These are phyloP conservation scores for Chondrosia reniformis DNA, from an alignment of 37 sponge, comb jelly and placozoan species.

Conservation along the genomic window DNA sequence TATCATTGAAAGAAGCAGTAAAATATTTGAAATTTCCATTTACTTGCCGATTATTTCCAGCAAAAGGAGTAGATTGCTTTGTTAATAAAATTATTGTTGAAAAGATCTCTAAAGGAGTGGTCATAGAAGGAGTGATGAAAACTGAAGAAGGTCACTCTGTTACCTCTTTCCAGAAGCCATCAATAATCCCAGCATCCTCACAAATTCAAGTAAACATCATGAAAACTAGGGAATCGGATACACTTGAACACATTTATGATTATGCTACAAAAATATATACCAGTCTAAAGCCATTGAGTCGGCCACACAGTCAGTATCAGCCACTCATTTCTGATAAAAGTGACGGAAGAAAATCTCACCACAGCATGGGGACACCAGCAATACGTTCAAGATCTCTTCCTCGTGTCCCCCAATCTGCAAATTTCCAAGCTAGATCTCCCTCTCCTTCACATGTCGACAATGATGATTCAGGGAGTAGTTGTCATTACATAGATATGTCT, in stretches of 20 bases:
- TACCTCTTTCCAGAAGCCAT: background rate
- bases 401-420: background rate
- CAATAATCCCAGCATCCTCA: background rate
- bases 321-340: too few relatives aligned
- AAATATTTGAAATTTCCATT: background rate
- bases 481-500: too few relatives aligned
- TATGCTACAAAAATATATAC: background rate
- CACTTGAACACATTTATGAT: background rate
- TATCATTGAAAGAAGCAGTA: background rate
- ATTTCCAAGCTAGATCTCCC: too few relatives aligned
- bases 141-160: background rate
- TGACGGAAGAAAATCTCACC: too few relatives aligned
- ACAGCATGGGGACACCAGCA: too few relatives aligned
- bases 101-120: background rate
- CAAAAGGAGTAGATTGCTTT: background rate
- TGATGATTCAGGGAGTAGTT: too few relatives aligned
- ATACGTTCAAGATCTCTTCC: background rate
- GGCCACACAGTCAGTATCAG: too few relatives aligned
- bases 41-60: background rate
- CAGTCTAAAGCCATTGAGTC: background rate
- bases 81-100: background rate
- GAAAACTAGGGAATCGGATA: background rate
- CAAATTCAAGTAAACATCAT: background rate
- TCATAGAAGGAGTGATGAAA: slow-evolving; percentile 6
- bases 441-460: too few relatives aligned